Percentiles rank a stretch among this genome's conserved stretches.
Evolutionary conservation across 2,113 vertebrate genomes (phyloP).

Genomic region (Spheniscus mendiculus): DNA sequence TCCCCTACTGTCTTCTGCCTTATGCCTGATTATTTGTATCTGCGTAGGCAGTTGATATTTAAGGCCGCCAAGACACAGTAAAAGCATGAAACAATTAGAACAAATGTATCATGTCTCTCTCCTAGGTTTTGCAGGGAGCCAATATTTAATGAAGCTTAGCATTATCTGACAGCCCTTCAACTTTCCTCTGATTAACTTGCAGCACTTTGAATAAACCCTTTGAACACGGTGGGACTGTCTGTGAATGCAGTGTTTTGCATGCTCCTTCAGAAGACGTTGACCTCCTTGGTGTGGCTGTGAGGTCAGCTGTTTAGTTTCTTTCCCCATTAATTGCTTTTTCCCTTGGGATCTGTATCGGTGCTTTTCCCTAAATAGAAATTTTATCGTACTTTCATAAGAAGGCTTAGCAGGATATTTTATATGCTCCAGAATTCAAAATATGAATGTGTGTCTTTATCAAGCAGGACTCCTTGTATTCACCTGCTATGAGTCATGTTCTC

Average conservation of each 20-base stretch:
- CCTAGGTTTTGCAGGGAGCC: neutral
- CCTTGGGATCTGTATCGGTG: neutral
- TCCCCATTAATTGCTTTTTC: neutral
- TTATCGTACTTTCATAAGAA: neutral
- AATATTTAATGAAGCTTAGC: conserved; percentile 19
- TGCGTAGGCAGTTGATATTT: neutral
- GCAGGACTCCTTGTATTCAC: neutral
- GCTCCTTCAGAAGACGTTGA: neutral
- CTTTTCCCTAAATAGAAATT: neutral
- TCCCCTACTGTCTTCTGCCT: neutral
- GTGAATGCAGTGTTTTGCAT: neutral
- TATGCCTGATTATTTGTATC: neutral
- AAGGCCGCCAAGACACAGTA: neutral
- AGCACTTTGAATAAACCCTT: neutral
- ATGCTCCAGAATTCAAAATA: neutral
- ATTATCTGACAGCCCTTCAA: conserved; percentile 32
- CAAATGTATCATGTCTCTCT: neutral
- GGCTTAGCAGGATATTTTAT: neutral
- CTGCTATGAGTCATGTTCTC: neutral
- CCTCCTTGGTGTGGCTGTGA: neutral
- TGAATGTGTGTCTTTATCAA: neutral
- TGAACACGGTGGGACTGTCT: neutral
- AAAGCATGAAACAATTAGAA: conserved; percentile 7
- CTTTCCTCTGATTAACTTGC: conserved; percentile 31
- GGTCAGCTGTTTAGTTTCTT: neutral